Conservation (phyloP, 1,140 invertebrate species). For the Monochamus saltuarius region DNA sequence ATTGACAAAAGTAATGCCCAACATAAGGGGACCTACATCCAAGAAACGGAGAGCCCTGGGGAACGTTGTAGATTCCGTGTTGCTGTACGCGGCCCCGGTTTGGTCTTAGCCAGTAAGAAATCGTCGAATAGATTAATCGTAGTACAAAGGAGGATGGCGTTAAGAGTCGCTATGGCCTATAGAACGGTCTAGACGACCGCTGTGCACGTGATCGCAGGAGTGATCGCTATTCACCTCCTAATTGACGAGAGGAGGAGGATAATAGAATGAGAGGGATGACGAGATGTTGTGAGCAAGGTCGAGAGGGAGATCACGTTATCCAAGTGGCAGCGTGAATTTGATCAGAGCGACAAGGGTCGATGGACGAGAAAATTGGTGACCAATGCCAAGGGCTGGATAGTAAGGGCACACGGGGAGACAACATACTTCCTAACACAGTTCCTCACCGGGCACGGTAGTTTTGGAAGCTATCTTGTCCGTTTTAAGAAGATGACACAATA, state of each 20-base stretch:
- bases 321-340: conserved; percentile 3
- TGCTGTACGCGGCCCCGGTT: conserved; percentile 11
- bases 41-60: conserved; percentile 1
- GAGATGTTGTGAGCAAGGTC: not conserved
- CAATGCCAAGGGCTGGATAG: not conserved
- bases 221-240: conserved; percentile 17
- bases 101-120: not conserved
- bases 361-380: not conserved
- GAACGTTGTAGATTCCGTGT: not conserved
- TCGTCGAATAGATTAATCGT: not conserved
- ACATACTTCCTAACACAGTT: conserved; percentile 3
- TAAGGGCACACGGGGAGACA: not conserved
- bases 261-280: not conserved
- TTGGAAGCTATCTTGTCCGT: not conserved
- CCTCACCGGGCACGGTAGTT: conserved; percentile 1
- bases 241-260: not conserved
- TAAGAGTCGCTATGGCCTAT: conserved; percentile 17
- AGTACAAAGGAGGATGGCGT: conserved; percentile 9
- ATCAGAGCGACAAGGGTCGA: not conserved
- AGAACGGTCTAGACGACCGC: conserved; percentile 19
- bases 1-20: conserved; percentile 4
- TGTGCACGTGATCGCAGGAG: conserved; percentile 14
- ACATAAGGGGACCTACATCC: conserved; percentile 1
- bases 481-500: not conserved
- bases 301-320: not conserved